Percentiles rank a stretch among this genome's conserved stretches.
These are phyloP conservation scores for Drosophila austrosaltans DNA, from an alignment of 2,888 invertebrate species.

Conservation along the genomic window DNA sequence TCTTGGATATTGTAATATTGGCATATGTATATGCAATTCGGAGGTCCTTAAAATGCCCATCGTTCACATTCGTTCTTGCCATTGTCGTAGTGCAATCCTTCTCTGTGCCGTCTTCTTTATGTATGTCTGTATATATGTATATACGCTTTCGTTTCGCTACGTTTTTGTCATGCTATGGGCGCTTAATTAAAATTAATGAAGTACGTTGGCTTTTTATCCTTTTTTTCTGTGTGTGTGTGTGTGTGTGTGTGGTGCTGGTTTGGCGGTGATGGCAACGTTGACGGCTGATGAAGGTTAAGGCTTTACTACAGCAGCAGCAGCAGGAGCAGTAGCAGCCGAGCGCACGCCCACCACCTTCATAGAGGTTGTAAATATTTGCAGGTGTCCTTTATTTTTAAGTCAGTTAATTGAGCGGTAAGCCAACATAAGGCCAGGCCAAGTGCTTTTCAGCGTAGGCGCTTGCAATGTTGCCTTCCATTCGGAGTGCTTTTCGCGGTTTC, in stretches of 20 bases:
- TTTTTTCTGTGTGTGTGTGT: constrained; percentile 39
- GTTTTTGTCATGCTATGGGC: constrained; percentile 66
- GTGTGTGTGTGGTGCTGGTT: constrained; percentile 15
- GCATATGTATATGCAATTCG: too few species aligned
- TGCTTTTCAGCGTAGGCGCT: constrained; percentile 8
- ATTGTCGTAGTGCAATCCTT: background rate
- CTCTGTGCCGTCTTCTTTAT: constrained; percentile 15
- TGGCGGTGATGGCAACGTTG: constrained; percentile 38
- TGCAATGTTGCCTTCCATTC: background rate
- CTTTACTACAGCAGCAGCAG: background rate
- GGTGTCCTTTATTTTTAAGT: constrained; percentile 57
- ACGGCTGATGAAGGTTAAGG: constrained; percentile 17
- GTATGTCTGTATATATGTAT: constrained; percentile 4
- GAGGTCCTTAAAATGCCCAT: background rate
- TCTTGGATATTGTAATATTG: too few species aligned
- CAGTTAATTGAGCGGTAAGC: constrained; percentile 62
- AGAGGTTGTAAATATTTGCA: constrained; percentile 57
- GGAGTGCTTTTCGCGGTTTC: constrained; percentile 14
- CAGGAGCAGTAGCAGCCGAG: too few species aligned
- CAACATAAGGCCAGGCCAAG: constrained; percentile 5
- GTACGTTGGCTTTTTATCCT: constrained; percentile 70
- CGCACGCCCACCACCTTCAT: constrained; percentile 12
- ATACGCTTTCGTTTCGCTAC: constrained; percentile 36
- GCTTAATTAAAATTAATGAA: constrained; percentile 77
- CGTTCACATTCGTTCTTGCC: background rate